Percentiles rank a stretch among this genome's conserved stretches.
Evolutionary conservation across 1,140 invertebrate species (phyloP).

Genomic region (Solen grandis): DNA sequence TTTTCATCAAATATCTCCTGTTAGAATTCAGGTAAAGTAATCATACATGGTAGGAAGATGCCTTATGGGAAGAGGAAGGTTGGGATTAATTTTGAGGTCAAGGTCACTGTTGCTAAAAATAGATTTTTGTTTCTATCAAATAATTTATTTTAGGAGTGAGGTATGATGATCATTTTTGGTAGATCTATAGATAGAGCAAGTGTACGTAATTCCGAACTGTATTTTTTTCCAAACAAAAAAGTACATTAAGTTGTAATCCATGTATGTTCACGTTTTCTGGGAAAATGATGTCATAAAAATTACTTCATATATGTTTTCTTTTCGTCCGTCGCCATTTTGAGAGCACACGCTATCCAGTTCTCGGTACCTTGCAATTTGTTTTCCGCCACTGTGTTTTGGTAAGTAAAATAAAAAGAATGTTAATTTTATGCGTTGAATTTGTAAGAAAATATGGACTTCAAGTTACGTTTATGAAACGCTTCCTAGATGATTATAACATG

Average conservation of each 20-base stretch:
- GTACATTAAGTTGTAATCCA: neutral
- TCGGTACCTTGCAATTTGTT: neutral
- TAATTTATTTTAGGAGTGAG: too few relatives aligned
- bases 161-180: too few relatives aligned
- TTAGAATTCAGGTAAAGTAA: too few relatives aligned
- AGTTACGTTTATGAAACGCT: neutral
- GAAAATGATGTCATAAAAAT: neutral
- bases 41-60: too few relatives aligned
- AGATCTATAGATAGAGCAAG: too few relatives aligned
- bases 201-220: conserved; percentile 2
- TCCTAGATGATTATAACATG: neutral
- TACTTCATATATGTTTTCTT: neutral
- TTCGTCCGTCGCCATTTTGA: neutral
- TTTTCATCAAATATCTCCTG: too few relatives aligned
- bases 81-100: too few relatives aligned
- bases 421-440: neutral
- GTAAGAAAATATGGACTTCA: neutral
- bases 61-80: too few relatives aligned
- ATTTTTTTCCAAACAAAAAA: neutral
- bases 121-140: too few relatives aligned
- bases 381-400: neutral
- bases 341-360: too few relatives aligned
- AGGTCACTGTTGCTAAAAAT: too few relatives aligned
- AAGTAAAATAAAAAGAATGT: neutral
- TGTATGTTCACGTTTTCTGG: neutral